A percentile compares a stretch with the other conserved stretches of the same genome.
These are phyloP conservation scores for Thripadectes ignobilis DNA, from an alignment of 2,797 vertebrate species.

Conservation along the genomic window DNA sequence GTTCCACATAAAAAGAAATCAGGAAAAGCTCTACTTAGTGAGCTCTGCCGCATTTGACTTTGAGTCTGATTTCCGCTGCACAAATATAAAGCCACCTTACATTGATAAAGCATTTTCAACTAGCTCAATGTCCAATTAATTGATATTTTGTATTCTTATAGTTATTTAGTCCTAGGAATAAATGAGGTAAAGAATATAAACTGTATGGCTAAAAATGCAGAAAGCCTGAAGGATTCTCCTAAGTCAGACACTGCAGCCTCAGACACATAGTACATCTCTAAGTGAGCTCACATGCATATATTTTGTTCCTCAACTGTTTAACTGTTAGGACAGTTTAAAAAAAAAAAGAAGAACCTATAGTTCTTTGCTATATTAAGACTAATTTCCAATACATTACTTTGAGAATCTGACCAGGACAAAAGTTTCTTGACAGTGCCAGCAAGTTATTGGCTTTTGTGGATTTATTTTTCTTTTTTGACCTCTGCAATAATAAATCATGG, in stretches of 20 bases:
- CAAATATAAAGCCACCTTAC: background rate
- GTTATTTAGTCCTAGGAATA: background rate
- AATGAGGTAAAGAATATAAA: background rate
- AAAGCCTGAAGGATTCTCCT: background rate
- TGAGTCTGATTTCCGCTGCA: background rate
- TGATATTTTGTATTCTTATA: background rate
- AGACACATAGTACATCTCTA: background rate
- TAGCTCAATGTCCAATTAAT: background rate
- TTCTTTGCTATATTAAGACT: background rate
- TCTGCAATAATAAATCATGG: slow-evolving; percentile 21
- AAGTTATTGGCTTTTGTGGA: slow-evolving; percentile 8
- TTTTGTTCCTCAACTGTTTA: background rate
- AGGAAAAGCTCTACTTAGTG: background rate
- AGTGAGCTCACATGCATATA: background rate
- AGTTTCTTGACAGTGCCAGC: background rate
- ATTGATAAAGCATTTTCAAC: background rate
- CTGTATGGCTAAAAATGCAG: background rate
- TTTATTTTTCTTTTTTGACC: background rate
- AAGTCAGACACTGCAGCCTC: background rate
- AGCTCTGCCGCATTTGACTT: background rate
- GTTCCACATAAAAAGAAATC: slow-evolving; percentile 5
- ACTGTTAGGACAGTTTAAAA: background rate
- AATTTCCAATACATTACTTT: slow-evolving; percentile 18
- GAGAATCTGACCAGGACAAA: background rate
- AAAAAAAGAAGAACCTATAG: background rate